phyloP scores from a whole-genome alignment of 2,888 invertebrate species.

The Papilio gigon region DNA sequence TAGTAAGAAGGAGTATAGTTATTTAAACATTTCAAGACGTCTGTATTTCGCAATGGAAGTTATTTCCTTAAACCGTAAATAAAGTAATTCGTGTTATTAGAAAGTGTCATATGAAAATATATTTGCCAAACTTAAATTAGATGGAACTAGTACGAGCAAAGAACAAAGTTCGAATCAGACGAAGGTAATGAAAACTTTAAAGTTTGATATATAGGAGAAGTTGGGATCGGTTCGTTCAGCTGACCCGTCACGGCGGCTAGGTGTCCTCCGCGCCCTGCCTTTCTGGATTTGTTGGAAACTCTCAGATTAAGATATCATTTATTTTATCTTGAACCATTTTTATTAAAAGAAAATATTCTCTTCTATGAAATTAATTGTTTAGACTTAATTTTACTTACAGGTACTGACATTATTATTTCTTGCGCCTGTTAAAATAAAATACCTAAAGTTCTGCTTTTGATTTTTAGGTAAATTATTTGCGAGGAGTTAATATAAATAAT shows the following conservation, averaged over 20 bases:
- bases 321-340: constrained; percentile 6
- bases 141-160: constrained; percentile 26
- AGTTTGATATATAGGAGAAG: constrained; percentile 48
- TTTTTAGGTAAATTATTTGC: not conserved
- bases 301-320: constrained; percentile 11
- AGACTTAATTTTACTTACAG: too few relatives aligned
- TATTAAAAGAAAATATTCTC: not conserved
- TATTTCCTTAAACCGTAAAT: constrained; percentile 5
- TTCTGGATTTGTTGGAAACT: constrained; percentile 30
- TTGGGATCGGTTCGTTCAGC: constrained; percentile 44
- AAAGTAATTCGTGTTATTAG: constrained; percentile 11
- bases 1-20: too few relatives aligned
- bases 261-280: constrained; percentile 28
- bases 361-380: not conserved
- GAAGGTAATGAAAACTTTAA: constrained; percentile 51
- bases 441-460: not conserved
- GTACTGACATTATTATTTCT: too few relatives aligned
- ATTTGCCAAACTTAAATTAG: constrained; percentile 39
- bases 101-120: constrained; percentile 35
- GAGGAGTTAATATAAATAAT: not conserved
- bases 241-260: constrained; percentile 41
- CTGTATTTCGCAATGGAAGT: not conserved
- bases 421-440: constrained; percentile 9
- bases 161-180: constrained; percentile 40
- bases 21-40: too few relatives aligned